Evolutionary conservation across 2,888 invertebrate genomes (phyloP), one percentile per base, ranked within the genome.

Genomic region (Gasteruption jaculator): DNA sequence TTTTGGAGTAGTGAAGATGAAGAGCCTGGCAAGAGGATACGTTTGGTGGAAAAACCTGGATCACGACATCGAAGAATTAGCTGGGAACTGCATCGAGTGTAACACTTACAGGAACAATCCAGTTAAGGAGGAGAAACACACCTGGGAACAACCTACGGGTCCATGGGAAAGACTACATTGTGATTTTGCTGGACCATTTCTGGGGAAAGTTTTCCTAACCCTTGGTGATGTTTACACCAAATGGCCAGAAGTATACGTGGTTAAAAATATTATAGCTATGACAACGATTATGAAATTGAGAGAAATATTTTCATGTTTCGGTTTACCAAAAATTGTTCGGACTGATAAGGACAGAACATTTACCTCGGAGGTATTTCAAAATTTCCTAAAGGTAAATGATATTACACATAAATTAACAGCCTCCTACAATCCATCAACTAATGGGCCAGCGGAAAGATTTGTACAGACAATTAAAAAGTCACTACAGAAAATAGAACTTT

Each of bases 261-360:
- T 39, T 3, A 34, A 24, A 12, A 11, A 29, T 7, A 43, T 29
- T 2, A 30, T 22, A 5, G 15, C 22, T 7, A 15, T 24, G 11
- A 43, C 8, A 1, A 43, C 29, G 2, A 43, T 38, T n/a, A 10
- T 33, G 24, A 43, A 38, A 3, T 43, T 16, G 14, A 11, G 33
- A 3, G 24, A 41, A 22, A 29, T 34, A 33, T 39, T 44, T 31
- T 30, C 35, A 15, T 19, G 16, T 15, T 25, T 38, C 30, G 44
- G 40, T 8, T 20, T 44, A 6, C 44, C 40, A 4, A 30, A 20
- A 26, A 12, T 31, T 1, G n/a, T 44, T 7, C 39, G 35, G 2
- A 26, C 35, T 2, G 40, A 40, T 10, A 36, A 32, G 24, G 4
- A n/a, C n/a, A n/a, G n/a, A n/a, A n/a, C n/a, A n/a, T n/a, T n/a